Evolutionary conservation across 2,888 invertebrate species (phyloP).

Genomic region (Eristalis pertinax): DNA sequence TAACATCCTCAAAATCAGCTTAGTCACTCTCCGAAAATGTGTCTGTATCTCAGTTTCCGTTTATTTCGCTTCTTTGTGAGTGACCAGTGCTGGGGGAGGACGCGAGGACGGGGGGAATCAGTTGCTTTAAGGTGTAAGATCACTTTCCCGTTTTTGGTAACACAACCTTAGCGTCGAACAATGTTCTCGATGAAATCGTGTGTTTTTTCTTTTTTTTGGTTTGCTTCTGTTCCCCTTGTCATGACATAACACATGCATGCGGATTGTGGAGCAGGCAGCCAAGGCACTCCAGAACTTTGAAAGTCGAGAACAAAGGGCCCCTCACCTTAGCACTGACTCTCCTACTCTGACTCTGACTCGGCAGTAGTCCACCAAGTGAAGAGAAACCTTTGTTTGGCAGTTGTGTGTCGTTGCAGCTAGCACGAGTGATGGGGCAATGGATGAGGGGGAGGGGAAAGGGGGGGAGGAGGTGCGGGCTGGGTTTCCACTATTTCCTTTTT

Average conservation of each 20-base stretch:
- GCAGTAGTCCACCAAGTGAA: neutral
- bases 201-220: no score
- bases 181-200: constrained; percentile 41
- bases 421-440: no score
- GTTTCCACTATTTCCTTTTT: constrained; percentile 57
- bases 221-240: constrained; percentile 50
- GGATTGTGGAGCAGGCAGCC: neutral
- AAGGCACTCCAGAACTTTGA: neutral
- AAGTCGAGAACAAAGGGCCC: neutral
- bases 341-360: neutral
- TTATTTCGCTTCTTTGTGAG: neutral
- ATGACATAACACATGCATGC: constrained; percentile 39
- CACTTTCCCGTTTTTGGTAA: constrained; percentile 68
- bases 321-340: neutral
- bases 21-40: constrained; percentile 49
- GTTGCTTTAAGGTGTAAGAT: constrained; percentile 35
- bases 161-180: constrained; percentile 4
- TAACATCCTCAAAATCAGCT: neutral
- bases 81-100: no score
- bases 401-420: no score
- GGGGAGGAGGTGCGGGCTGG: neutral
- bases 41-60: neutral
- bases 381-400: neutral
- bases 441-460: neutral
- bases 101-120: neutral